These are phyloP conservation scores for Stenurella melanura DNA, from an alignment of 2,888 invertebrate genomes.

Conservation along the genomic window DNA sequence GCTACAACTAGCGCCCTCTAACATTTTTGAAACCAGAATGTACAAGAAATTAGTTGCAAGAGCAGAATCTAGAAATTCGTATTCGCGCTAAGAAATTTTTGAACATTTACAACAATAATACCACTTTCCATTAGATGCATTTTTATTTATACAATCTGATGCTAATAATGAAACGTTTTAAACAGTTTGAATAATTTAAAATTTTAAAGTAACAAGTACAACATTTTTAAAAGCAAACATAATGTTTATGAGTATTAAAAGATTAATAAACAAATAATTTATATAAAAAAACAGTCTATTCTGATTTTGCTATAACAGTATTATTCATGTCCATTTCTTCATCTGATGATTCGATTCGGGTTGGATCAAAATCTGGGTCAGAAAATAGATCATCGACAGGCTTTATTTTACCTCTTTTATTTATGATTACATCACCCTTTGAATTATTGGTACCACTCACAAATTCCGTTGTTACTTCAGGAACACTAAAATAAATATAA, in stretches of 20 bases:
- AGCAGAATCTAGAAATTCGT: too few species aligned
- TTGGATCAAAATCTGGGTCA: constrained; percentile 63
- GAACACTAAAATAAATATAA: constrained; percentile 62
- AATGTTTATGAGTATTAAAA: constrained; percentile 12
- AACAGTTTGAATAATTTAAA: background rate
- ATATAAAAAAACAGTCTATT: constrained; percentile 2
- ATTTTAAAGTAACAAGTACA: background rate
- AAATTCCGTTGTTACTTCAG: constrained; percentile 62
- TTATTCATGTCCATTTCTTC: constrained; percentile 56
- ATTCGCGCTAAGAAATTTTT: too few species aligned
- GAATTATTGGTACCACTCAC: constrained; percentile 64
- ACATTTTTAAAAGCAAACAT: background rate
- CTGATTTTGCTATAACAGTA: constrained; percentile 39
- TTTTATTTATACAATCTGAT: too few species aligned
- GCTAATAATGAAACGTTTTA: too few species aligned
- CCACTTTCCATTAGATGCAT: too few species aligned
- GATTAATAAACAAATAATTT: background rate
- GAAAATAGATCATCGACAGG: constrained; percentile 68
- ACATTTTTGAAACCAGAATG: too few species aligned
- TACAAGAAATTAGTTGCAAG: too few species aligned
- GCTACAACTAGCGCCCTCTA: too few species aligned
- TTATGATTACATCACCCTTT: constrained; percentile 68
- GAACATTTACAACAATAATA: too few species aligned
- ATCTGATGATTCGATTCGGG: constrained; percentile 60
- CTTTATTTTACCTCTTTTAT: constrained; percentile 63